Conservation (phyloP, 2,888 invertebrate species). For the Empis livida region DNA sequence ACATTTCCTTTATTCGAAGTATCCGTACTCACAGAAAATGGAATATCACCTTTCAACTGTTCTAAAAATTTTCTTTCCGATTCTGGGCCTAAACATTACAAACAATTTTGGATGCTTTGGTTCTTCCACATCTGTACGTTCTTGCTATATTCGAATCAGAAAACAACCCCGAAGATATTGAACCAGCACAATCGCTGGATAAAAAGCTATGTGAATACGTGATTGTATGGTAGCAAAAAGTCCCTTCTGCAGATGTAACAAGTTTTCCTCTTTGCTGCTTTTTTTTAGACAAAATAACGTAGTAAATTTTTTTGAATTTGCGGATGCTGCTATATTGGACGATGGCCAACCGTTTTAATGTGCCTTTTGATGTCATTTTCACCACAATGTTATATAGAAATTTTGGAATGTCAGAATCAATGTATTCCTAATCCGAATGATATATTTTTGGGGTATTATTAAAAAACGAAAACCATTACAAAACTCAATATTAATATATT, state of each 20-base stretch:
- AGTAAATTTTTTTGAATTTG: neutral
- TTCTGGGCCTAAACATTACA: neutral
- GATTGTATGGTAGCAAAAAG: neutral
- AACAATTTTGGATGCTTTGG: neutral
- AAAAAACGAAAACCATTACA: neutral
- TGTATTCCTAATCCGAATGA: neutral
- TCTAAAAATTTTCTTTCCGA: neutral
- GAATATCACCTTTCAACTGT: neutral
- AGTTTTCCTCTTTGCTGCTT: neutral
- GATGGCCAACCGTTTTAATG: neutral
- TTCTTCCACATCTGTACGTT: neutral
- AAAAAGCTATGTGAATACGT: neutral
- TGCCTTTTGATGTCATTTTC: neutral
- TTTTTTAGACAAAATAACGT: neutral
- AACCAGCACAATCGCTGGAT: neutral
- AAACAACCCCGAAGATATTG: neutral
- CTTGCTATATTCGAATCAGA: neutral
- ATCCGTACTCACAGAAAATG: neutral
- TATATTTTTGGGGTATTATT: neutral
- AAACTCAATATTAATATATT: neutral
- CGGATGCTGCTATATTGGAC: neutral
- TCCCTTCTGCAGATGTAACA: neutral
- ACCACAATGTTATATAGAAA: slow-evolving; percentile 1
- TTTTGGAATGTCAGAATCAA: slow-evolving; percentile 1
- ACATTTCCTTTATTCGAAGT: neutral